Evolutionary conservation across 2,113 vertebrate genomes (phyloP).

Genomic region (Rousettus leschenaultii): DNA sequence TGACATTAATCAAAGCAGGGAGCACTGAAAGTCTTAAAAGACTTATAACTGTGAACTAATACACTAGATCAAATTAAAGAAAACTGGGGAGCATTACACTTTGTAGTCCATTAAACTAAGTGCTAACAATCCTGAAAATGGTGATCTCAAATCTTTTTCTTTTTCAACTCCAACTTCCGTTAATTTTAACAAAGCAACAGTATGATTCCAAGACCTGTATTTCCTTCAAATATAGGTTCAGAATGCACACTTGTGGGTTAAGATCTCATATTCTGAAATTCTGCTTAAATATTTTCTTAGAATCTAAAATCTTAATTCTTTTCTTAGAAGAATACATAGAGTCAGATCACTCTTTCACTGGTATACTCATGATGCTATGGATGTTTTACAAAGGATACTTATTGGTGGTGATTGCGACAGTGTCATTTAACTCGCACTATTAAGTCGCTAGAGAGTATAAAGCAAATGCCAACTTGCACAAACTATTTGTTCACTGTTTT

Average conservation of each 20-base stretch:
- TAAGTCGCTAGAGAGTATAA: background rate
- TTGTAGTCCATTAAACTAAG: background rate
- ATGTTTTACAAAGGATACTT: conserved; percentile 18
- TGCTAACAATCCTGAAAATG: background rate
- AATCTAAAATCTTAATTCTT: background rate
- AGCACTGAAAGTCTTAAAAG: background rate
- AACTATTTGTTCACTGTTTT: background rate
- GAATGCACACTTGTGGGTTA: background rate
- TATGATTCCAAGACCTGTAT: background rate
- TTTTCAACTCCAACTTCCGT: background rate
- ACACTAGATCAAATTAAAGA: background rate
- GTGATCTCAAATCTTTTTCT: background rate
- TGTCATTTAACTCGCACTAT: conserved; percentile 4
- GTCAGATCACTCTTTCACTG: background rate
- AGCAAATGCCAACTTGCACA: background rate
- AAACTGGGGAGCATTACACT: background rate
- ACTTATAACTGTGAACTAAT: background rate
- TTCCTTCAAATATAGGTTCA: background rate
- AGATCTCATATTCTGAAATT: conserved; percentile 16
- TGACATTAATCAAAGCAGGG: background rate
- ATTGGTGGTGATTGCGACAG: background rate
- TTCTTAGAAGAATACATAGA: background rate
- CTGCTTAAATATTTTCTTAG: conserved; percentile 11
- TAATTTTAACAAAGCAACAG: background rate
- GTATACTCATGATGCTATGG: background rate